Evolutionary conservation across 2,888 invertebrate genomes (phyloP).

Genomic region (Andricus curvator): DNA sequence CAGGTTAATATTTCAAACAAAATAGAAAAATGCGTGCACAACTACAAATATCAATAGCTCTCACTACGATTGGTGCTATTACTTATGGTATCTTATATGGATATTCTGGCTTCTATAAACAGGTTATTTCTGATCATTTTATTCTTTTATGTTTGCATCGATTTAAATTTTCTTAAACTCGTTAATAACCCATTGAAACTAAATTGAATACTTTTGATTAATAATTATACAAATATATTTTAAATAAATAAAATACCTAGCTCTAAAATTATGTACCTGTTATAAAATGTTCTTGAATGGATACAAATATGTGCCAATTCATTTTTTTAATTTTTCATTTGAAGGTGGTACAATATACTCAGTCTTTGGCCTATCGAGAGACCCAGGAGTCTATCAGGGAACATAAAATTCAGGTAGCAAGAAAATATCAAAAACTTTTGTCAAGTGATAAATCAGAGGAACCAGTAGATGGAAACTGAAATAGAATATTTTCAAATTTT

Average conservation of each 20-base stretch:
- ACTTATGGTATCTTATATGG: not conserved
- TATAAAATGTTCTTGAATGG: not conserved
- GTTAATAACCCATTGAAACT: too few relatives aligned
- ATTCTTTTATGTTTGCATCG: not conserved
- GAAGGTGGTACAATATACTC: constrained; percentile 1
- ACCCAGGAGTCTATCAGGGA: not conserved
- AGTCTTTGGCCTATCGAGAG: constrained; percentile 8
- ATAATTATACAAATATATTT: not conserved
- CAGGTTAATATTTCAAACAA: too few relatives aligned
- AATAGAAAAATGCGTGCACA: not conserved
- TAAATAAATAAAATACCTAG: not conserved
- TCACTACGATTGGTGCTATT: not conserved
- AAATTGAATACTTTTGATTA: too few relatives aligned
- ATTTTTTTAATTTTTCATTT: not conserved
- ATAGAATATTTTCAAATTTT: too few relatives aligned
- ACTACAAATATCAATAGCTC: not conserved
- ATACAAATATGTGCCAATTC: not conserved
- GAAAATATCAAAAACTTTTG: not conserved
- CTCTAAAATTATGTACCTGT: not conserved
- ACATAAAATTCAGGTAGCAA: not conserved
- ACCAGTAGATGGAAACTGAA: too few relatives aligned
- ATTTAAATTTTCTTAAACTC: not conserved
- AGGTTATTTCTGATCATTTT: not conserved
- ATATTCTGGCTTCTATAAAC: not conserved
- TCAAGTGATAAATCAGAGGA: not conserved